phyloP scores from a whole-genome alignment of 1,140 invertebrate genomes.

The Camponotus floridanus region DNA sequence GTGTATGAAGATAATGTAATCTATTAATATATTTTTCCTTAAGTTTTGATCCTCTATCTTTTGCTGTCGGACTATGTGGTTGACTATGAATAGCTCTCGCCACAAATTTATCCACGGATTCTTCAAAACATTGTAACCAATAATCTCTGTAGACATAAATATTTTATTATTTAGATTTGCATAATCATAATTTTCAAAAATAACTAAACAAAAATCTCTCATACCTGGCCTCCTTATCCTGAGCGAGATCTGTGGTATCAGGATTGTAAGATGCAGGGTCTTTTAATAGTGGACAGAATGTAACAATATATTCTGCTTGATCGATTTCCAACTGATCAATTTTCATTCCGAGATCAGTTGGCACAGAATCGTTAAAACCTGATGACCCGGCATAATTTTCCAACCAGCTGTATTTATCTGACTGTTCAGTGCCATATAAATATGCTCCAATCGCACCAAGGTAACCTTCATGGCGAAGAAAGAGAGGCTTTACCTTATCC shows the following conservation, averaged over 20 bases:
- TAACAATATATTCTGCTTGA: conserved; percentile 88
- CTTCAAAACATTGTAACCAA: conserved; percentile 96
- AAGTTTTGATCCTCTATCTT: conserved; percentile 93
- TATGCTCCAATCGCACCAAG: conserved; percentile 93
- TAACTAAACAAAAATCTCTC: conserved; percentile 40
- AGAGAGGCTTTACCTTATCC: conserved; percentile 90
- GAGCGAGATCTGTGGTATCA: conserved; percentile 95
- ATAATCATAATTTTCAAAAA: neutral
- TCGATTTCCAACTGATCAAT: conserved; percentile 91
- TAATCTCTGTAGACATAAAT: conserved; percentile 89
- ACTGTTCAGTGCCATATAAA: conserved; percentile 90
- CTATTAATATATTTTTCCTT: conserved; percentile 94
- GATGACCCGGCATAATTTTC: conserved; percentile 93
- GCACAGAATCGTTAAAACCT: conserved; percentile 87
- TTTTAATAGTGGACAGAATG: conserved; percentile 89
- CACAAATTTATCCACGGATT: conserved; percentile 92
- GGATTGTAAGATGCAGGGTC: conserved; percentile 91
- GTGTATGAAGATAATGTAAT: conserved; percentile 91
- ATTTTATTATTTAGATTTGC: conserved; percentile 1
- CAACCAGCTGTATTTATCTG: conserved; percentile 90
- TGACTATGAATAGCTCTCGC: conserved; percentile 93
- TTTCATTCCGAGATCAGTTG: conserved; percentile 83
- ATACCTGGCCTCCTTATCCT: conserved; percentile 92
- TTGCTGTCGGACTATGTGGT: conserved; percentile 90
- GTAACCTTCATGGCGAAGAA: conserved; percentile 93